A percentile compares a stretch with the other conserved stretches of the same genome.
Evolutionary conservation across 2,888 invertebrate species (phyloP).

Genomic region (Tuberolachnus salignus): DNA sequence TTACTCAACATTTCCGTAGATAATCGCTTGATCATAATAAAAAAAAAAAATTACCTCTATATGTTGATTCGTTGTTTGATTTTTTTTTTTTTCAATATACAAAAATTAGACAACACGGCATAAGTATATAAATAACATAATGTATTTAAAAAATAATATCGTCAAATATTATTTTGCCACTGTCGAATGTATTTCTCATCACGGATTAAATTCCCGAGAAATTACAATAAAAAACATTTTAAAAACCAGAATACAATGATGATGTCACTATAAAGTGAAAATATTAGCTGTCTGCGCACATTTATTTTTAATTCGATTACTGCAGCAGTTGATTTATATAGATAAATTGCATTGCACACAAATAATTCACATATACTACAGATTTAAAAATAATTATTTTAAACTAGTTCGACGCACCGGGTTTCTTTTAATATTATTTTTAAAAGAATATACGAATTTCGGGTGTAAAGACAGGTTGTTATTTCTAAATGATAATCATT

Average conservation of each 20-base stretch:
- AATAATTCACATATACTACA: not conserved
- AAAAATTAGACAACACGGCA: not conserved
- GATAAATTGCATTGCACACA: conserved; percentile 14
- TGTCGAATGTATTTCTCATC: conserved; percentile 37
- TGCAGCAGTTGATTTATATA: not conserved
- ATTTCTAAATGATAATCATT: too few species aligned
- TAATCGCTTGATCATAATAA: too few species aligned
- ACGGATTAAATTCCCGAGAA: conserved; percentile 40
- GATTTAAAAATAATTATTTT: too few species aligned
- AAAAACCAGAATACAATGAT: not conserved
- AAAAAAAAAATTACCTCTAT: too few species aligned
- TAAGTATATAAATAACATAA: too few species aligned
- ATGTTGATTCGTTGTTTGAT: too few species aligned
- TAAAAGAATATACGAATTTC: too few species aligned
- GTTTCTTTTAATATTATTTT: too few species aligned
- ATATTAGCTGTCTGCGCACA: conserved; percentile 13
- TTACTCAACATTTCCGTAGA: too few species aligned
- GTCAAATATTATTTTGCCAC: not conserved
- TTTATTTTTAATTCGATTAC: not conserved
- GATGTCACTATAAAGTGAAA: conserved; percentile 28
- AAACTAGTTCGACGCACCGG: too few species aligned
- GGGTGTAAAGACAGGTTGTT: too few species aligned
- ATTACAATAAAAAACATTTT: conserved; percentile 21
- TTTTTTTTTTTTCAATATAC: not conserved
- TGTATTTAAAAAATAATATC: not conserved